Percentiles rank a stretch among this genome's conserved stretches.
These are phyloP conservation scores for Asobara japonica DNA, from an alignment of 1,140 invertebrate species.

Conservation along the genomic window DNA sequence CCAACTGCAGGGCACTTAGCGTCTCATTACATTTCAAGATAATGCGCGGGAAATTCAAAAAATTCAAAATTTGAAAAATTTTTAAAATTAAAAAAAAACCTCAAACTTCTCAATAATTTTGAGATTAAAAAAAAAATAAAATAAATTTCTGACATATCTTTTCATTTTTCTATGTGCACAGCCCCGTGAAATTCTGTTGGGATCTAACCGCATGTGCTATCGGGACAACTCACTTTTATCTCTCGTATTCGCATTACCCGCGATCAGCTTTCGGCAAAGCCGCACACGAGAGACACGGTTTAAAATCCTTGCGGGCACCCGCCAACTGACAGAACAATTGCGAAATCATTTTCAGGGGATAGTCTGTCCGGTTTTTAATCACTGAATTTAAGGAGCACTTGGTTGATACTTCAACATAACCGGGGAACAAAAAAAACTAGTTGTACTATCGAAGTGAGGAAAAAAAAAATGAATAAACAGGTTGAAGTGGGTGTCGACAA, in stretches of 20 bases:
- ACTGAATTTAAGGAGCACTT: background rate
- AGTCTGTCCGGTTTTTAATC: background rate
- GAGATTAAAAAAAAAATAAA: too few species aligned
- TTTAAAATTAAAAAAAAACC: too few species aligned
- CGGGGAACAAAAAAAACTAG: too few species aligned
- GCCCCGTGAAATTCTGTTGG: conserved; percentile 23
- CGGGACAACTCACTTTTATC: conserved; percentile 17
- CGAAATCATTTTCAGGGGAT: conserved; percentile 7
- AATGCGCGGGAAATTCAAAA: too few species aligned
- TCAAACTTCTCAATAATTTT: too few species aligned
- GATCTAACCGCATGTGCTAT: conserved; percentile 26
- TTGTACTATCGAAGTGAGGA: too few species aligned
- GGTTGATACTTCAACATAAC: too few species aligned
- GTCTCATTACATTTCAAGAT: too few species aligned
- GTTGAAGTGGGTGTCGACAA: too few species aligned
- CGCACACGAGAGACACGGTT: conserved; percentile 6
- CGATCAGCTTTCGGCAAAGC: conserved; percentile 22
- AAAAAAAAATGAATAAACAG: too few species aligned
- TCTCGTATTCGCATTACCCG: background rate
- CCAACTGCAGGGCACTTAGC: too few species aligned
- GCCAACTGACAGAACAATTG: conserved; percentile 22
- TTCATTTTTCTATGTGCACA: background rate
- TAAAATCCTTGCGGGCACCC: conserved; percentile 23
- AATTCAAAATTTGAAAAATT: too few species aligned
- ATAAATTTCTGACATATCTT: background rate